Evolutionary conservation across 2,888 invertebrate genomes (phyloP).

Genomic region (Eumacrocentrus americanus): DNA sequence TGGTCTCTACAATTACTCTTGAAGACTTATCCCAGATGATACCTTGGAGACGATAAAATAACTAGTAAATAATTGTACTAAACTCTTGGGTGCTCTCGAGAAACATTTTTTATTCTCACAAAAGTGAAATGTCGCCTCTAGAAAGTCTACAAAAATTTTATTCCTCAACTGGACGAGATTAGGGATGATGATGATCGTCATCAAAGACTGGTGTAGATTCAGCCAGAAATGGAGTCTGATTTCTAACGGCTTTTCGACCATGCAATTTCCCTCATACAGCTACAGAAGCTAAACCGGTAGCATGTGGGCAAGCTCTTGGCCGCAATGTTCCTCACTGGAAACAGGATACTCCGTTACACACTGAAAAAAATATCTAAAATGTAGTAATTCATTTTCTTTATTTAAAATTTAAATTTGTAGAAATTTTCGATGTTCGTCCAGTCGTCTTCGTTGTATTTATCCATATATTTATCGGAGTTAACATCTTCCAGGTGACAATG

Average conservation of each 20-base stretch:
- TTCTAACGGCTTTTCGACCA: constrained; percentile 51
- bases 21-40: too few species aligned
- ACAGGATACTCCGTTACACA: constrained; percentile 17
- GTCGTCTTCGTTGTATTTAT: background rate
- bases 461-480: too few species aligned
- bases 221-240: constrained; percentile 48
- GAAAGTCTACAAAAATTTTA: constrained; percentile 11
- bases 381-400: background rate
- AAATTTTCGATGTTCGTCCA: background rate
- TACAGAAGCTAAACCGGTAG: constrained; percentile 20
- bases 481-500: constrained; percentile 51
- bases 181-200: background rate
- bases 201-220: background rate
- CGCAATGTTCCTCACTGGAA: constrained; percentile 5
- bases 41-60: too few species aligned
- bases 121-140: constrained; percentile 2
- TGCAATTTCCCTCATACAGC: constrained; percentile 25
- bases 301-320: background rate
- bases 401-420: too few species aligned
- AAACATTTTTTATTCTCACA: constrained; percentile 5
- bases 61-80: too few species aligned
- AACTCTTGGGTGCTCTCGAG: too few species aligned
- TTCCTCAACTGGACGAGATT: constrained; percentile 4
- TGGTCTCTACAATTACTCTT: too few species aligned
- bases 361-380: constrained; percentile 6